Evolutionary conservation across 2,113 vertebrate species (phyloP).

Genomic region (Phalacrocorax aristotelis): DNA sequence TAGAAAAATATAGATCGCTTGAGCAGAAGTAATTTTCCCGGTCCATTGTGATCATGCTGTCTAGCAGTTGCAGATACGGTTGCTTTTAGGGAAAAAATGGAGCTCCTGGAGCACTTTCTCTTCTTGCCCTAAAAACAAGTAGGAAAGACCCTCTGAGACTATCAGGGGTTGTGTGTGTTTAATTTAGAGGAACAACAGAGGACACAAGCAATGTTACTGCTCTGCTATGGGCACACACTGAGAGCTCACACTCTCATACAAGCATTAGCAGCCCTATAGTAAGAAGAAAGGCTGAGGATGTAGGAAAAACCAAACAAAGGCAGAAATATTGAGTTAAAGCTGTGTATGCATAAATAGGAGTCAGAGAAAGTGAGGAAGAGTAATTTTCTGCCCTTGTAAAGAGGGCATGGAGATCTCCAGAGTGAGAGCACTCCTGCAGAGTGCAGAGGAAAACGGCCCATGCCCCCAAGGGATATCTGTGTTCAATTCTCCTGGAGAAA

Average conservation of each 20-base stretch:
- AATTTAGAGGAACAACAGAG: background rate
- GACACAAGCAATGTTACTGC: background rate
- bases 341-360: background rate
- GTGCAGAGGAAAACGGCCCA: background rate
- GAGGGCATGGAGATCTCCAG: background rate
- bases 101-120: background rate
- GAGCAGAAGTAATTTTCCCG: background rate
- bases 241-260: background rate
- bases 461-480: background rate
- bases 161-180: background rate
- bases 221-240: background rate
- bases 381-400: background rate
- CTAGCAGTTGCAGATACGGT: background rate
- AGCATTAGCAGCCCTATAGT: background rate
- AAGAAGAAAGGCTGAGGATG: background rate
- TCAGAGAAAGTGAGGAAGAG: background rate
- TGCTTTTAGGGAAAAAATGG: background rate
- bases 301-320: background rate
- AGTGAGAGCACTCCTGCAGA: background rate
- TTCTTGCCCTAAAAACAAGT: background rate
- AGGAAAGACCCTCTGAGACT: background rate
- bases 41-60: background rate
- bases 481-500: background rate
- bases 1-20: background rate
- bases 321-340: background rate